Evolutionary conservation across 92 coral and sea anemone genomes (phyloP), one percentile per base, ranked within the genome.

Genomic region (Parazoanthus atlanticus): DNA sequence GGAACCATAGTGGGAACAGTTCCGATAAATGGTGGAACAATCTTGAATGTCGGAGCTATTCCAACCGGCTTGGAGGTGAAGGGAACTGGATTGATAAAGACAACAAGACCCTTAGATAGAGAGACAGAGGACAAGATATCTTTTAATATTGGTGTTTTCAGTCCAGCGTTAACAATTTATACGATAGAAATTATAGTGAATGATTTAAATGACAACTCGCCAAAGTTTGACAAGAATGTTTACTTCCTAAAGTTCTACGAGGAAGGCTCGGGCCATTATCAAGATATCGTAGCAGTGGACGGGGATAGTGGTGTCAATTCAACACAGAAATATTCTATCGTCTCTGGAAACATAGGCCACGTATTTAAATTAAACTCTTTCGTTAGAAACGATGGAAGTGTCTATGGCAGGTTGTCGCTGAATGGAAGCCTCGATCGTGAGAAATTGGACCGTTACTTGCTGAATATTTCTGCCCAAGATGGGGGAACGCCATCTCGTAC

Each of bases 381-480:
- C 67, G 64, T 47, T 64, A 91, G 90, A 67, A 56, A 25, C 29
- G 81, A 80, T 12, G 91, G 91, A 0, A 46, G 33, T 54, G 79
- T 90, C 36, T 90, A 85, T 46, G 96, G 96, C 32, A 86, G 93
- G 43, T 89, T 91, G 16, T 90, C 85, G 61, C 86, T 93, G 19
- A 88, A 86, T 82, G 88, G 92, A 28, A 91, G 93, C 29, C 95
- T 97, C 47, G 96, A 93, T 87, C 96, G 99, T 28, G 96, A 93
- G 73, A 84, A 52, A 76, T 85, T 71, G 47, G 95, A 93, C 72
- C 78, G 85, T 54, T 97, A 94, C 86, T 43, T 91, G 82, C 88
- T 97, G 92, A 97, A 95, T 76, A 85, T 97, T 83, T 92, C 98
- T 74, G 99, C 99, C 33, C 91, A 82, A 52, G 99, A 97, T 76